Conservation (phyloP, 2,113 vertebrate species). For the Centropristis striata region DNA sequence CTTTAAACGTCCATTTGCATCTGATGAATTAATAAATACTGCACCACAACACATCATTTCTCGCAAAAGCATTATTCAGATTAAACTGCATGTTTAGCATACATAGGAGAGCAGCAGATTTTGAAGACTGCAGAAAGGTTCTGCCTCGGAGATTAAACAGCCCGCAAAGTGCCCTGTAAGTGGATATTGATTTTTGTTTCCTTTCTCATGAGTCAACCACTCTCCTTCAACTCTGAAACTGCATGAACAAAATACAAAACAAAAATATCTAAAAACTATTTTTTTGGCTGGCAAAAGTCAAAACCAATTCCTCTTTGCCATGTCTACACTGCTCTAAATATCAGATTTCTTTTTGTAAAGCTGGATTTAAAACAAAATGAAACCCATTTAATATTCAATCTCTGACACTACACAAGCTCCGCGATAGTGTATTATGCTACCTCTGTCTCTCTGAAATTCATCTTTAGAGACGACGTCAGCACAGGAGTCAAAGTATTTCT, state of each 20-base stretch:
- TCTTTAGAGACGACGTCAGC: constrained; percentile 95
- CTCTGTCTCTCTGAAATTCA: constrained; percentile 95
- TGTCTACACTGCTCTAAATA: background rate
- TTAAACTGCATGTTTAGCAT: background rate
- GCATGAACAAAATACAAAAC: constrained; percentile 2
- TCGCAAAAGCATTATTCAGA: background rate
- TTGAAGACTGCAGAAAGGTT: background rate
- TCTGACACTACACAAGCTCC: background rate
- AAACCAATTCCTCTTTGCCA: background rate
- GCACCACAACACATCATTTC: too few species aligned
- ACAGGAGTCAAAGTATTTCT: constrained; percentile 87
- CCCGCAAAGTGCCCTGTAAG: constrained; percentile 34
- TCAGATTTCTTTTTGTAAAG: background rate
- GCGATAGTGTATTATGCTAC: constrained; percentile 74
- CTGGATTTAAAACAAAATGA: background rate
- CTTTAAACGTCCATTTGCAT: too few species aligned
- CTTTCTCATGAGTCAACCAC: constrained; percentile 15
- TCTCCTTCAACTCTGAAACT: background rate
- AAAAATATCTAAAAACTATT: background rate
- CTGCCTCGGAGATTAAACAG: constrained; percentile 18
- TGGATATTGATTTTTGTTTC: constrained; percentile 47
- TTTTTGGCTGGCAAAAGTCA: constrained; percentile 17
- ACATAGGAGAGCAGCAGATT: background rate
- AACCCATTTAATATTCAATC: background rate
- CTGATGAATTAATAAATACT: too few species aligned